phyloP scores from a whole-genome alignment of 2,888 invertebrate species.

The Drosophila lutescens region DNA sequence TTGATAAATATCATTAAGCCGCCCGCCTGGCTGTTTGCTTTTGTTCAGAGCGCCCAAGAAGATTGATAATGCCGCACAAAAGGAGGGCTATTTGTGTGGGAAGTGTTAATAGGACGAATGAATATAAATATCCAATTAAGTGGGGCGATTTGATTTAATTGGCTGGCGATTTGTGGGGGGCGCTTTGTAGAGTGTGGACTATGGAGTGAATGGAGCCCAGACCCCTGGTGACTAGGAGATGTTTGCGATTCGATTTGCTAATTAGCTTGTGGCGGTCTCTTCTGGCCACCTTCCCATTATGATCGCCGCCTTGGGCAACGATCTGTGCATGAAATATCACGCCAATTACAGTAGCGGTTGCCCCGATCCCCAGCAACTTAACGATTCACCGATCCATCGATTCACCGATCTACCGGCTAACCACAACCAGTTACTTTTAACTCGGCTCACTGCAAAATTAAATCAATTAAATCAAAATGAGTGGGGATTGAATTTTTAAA shows the following conservation, averaged over 20 bases:
- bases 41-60: conserved; percentile 28
- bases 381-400: conserved; percentile 7
- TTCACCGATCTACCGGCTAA: conserved; percentile 7
- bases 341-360: conserved; percentile 59
- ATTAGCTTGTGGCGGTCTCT: conserved; percentile 49
- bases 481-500: conserved; percentile 10
- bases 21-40: conserved; percentile 25
- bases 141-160: conserved; percentile 31
- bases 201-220: conserved; percentile 8
- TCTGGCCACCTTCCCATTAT: conserved; percentile 18
- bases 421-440: conserved; percentile 52
- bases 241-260: conserved; percentile 43
- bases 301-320: conserved; percentile 36
- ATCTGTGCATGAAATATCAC: conserved; percentile 72
- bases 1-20: conserved; percentile 70
- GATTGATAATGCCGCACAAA: conserved; percentile 35
- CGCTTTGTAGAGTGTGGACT: no score
- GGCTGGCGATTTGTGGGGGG: conserved; percentile 5
- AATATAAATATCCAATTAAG: conserved; percentile 43
- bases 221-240: conserved; percentile 25
- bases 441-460: conserved; percentile 63
- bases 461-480: conserved; percentile 67
- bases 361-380: conserved; percentile 3
- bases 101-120: conserved; percentile 38
- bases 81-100: conserved; percentile 25